Evolutionary conservation across 2,888 invertebrate genomes (phyloP).

Genomic region (Julus scanicus): DNA sequence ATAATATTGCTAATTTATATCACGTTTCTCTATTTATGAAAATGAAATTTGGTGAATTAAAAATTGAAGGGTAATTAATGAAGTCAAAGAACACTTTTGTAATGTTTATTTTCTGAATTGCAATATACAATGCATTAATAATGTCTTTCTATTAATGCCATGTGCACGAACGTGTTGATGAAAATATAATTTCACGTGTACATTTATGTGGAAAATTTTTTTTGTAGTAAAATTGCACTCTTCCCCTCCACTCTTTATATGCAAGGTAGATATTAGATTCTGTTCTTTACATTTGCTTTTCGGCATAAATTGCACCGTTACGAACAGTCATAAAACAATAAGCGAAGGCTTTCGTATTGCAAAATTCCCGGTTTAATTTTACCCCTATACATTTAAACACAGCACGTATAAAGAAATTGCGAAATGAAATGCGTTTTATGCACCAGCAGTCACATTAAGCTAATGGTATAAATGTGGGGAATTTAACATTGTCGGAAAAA

Average conservation of each 20-base stretch:
- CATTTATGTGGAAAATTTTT: not conserved
- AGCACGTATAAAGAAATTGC: not conserved
- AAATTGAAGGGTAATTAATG: not conserved
- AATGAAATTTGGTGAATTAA: no score
- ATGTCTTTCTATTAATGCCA: not conserved
- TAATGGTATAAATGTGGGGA: not conserved
- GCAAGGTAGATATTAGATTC: not conserved
- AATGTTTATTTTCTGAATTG: no score
- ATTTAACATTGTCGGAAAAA: not conserved
- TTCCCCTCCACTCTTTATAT: not conserved
- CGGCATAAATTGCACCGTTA: not conserved
- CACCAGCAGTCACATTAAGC: slow-evolving; percentile 10
- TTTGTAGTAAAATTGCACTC: not conserved
- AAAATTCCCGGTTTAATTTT: not conserved
- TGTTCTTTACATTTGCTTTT: not conserved
- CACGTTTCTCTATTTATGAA: no score
- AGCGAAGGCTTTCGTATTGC: not conserved
- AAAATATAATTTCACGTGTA: not conserved
- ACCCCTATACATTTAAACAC: not conserved
- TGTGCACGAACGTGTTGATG: no score
- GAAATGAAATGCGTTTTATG: slow-evolving; percentile 17
- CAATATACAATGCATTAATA: no score
- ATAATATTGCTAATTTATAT: no score
- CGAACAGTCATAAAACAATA: not conserved
- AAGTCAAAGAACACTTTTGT: not conserved